Conservation (phyloP, 2,888 invertebrate species). For the Brenthis hecate region DNA sequence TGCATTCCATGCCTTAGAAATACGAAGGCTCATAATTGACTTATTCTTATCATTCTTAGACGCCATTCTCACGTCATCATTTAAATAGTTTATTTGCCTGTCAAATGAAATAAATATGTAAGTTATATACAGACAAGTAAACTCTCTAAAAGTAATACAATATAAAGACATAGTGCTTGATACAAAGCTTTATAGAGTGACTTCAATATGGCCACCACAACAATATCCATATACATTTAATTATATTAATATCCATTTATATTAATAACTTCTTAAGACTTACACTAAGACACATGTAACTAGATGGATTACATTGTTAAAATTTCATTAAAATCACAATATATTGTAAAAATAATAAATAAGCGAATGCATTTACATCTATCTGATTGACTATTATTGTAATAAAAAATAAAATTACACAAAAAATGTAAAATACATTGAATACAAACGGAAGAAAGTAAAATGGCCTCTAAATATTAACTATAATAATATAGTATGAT, state of each 20-base stretch:
- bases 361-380: too few relatives aligned
- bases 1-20: slow-evolving; percentile 6
- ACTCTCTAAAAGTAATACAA: not conserved
- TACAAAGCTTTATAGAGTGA: not conserved
- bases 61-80: not conserved
- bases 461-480: too few relatives aligned
- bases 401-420: too few relatives aligned
- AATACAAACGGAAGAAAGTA: too few relatives aligned
- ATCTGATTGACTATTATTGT: too few relatives aligned
- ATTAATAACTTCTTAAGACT: slow-evolving; percentile 2
- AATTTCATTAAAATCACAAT: slow-evolving; percentile 3
- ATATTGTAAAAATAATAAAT: not conserved
- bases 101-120: slow-evolving; percentile 5
- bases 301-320: not conserved
- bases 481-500: too few relatives aligned
- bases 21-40: slow-evolving; percentile 26
- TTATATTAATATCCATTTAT: not conserved
- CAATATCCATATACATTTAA: slow-evolving; percentile 3
- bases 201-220: not conserved
- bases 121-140: not conserved
- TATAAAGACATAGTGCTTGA: not conserved
- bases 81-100: not conserved
- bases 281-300: not conserved
- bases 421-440: too few relatives aligned
- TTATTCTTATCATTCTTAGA: slow-evolving; percentile 13